phyloP scores from a whole-genome alignment of 2,888 invertebrate genomes.

The Reticulitermes lucifugus region DNA sequence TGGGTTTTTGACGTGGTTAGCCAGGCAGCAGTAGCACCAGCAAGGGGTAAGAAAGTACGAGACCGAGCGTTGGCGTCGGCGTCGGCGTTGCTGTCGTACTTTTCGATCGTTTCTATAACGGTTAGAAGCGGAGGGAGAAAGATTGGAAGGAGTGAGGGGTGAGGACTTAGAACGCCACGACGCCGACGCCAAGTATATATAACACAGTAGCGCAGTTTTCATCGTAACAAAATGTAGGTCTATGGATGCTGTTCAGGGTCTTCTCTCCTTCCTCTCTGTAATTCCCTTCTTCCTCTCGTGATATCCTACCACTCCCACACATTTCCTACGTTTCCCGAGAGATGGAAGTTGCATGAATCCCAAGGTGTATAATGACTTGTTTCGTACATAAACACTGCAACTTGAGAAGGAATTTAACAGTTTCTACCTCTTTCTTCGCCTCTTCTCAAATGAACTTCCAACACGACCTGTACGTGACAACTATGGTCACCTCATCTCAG shows the following conservation, averaged over 20 bases:
- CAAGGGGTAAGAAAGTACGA: slow-evolving; percentile 15
- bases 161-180: not conserved
- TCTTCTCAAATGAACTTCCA: no score
- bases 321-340: not conserved
- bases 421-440: no score
- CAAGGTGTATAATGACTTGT: no score
- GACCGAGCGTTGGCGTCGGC: not conserved
- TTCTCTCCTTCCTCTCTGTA: not conserved
- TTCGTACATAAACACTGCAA: no score
- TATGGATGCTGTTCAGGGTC: not conserved
- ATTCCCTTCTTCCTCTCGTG: not conserved
- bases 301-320: not conserved
- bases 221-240: slow-evolving; percentile 9
- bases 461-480: no score
- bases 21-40: slow-evolving; percentile 1
- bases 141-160: not conserved
- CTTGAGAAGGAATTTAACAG: no score
- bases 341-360: slow-evolving; percentile 13
- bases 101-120: slow-evolving; percentile 25
- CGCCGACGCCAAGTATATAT: slow-evolving; percentile 21
- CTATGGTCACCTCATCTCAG: no score
- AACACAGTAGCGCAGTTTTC: not conserved
- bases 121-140: no score
- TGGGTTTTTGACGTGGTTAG: slow-evolving; percentile 25
- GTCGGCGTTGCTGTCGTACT: not conserved